A percentile compares a stretch with the other conserved stretches of the same genome.
These are phyloP conservation scores for Rhagonycha fulva DNA, from an alignment of 2,888 invertebrate species.

Conservation along the genomic window DNA sequence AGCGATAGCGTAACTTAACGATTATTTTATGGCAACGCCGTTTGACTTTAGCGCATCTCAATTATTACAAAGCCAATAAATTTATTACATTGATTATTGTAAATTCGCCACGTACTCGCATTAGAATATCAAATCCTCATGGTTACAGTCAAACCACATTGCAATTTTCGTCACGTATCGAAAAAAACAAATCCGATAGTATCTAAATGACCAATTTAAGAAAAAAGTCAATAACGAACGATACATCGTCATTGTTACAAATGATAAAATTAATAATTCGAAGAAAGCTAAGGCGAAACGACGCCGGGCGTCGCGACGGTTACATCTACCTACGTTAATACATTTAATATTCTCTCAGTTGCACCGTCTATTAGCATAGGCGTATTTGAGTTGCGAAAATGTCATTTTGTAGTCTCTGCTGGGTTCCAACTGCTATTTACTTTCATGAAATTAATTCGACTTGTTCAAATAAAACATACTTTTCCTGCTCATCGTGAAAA, in stretches of 20 bases:
- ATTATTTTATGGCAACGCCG: not conserved
- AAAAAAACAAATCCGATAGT: not conserved
- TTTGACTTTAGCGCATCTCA: not conserved
- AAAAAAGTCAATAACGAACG: not conserved
- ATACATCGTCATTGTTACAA: not conserved
- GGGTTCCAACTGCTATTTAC: slow-evolving; percentile 24
- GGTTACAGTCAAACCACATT: not conserved
- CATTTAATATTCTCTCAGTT: slow-evolving; percentile 29
- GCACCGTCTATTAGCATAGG: slow-evolving; percentile 25
- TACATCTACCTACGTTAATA: slow-evolving; percentile 23
- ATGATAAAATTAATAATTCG: not conserved
- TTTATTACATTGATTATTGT: not conserved
- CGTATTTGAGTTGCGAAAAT: slow-evolving; percentile 30
- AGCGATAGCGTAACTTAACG: not conserved
- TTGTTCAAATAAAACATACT: slow-evolving; percentile 21
- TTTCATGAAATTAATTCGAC: slow-evolving; percentile 27
- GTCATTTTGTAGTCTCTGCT: slow-evolving; percentile 25
- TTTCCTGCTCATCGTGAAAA: slow-evolving; percentile 8
- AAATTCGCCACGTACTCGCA: not conserved
- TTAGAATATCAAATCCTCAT: not conserved
- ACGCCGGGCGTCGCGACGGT: not conserved
- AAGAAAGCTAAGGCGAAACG: not conserved
- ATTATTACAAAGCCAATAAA: not conserved
- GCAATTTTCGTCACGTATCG: not conserved
- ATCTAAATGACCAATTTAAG: not conserved